These are phyloP conservation scores for Arion vulgaris DNA, from an alignment of 1,140 invertebrate genomes.

Conservation along the genomic window DNA sequence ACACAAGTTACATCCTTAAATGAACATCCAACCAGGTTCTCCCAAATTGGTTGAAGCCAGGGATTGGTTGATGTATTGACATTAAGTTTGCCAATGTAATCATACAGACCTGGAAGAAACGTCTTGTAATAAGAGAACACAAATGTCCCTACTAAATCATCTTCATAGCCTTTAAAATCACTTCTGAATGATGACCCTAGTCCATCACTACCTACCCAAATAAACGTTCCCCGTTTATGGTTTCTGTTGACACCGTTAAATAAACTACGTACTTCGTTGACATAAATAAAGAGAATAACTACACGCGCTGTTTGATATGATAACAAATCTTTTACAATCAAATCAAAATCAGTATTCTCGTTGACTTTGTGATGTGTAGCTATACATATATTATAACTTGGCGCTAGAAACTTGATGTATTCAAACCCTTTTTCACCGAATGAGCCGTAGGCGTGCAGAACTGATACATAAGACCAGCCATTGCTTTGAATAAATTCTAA, in stretches of 20 bases:
- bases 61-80: neutral
- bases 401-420: neutral
- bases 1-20: neutral
- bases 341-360: neutral
- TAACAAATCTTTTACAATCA: neutral
- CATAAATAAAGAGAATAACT: neutral
- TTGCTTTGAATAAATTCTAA: slow-evolving; percentile 11
- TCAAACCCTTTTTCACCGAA: slow-evolving; percentile 7
- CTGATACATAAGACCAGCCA: slow-evolving; percentile 19
- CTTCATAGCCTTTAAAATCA: neutral
- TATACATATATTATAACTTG: slow-evolving; percentile 8
- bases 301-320: neutral
- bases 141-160: neutral
- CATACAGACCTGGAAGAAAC: neutral
- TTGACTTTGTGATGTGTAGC: neutral
- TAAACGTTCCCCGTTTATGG: slow-evolving; percentile 2
- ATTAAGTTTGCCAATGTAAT: neutral
- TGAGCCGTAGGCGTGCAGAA: neutral
- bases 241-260: neutral
- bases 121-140: neutral
- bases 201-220: slow-evolving; percentile 13
- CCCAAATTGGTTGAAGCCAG: slow-evolving; percentile 2
- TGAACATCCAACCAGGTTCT: neutral
- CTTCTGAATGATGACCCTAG: neutral
- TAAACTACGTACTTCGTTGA: neutral